A percentile compares a stretch with the other conserved stretches of the same genome.
These are phyloP conservation scores for Drosophila meridionalis DNA, from an alignment of 2,888 invertebrate genomes.

Conservation along the genomic window DNA sequence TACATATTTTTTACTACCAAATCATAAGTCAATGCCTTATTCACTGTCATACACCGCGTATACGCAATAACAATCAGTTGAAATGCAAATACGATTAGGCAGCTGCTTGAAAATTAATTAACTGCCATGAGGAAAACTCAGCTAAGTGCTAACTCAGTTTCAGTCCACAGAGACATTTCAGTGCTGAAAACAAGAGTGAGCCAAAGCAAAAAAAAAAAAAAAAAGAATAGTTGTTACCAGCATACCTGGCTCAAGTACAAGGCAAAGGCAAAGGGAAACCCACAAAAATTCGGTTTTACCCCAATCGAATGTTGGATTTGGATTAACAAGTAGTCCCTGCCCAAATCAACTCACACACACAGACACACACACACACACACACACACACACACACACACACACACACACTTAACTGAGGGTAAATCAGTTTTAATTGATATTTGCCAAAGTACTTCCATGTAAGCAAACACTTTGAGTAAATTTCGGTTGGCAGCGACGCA, in stretches of 20 bases:
- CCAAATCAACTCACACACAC: constrained; percentile 9
- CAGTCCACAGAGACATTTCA: constrained; percentile 28
- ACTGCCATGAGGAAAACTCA: constrained; percentile 43
- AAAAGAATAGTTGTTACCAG: constrained; percentile 16
- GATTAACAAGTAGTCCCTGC: constrained; percentile 39
- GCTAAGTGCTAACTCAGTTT: constrained; percentile 34
- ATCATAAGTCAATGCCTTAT: background rate
- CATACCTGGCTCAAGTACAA: constrained; percentile 44
- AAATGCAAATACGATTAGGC: constrained; percentile 46
- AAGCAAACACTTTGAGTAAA: constrained; percentile 73
- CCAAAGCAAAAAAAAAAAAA: constrained; percentile 9
- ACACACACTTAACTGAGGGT: constrained; percentile 36
- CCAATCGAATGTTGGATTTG: constrained; percentile 43
- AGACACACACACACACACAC: background rate
- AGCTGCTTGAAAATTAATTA: constrained; percentile 68
- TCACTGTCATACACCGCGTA: constrained; percentile 17
- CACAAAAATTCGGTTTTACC: constrained; percentile 50
- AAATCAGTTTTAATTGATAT: constrained; percentile 79
- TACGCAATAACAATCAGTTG: constrained; percentile 46
- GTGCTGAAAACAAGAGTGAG: constrained; percentile 14
- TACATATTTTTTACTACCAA: too few relatives aligned
- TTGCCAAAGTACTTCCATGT: constrained; percentile 75
- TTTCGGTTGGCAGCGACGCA: constrained; percentile 36
- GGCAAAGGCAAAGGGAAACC: constrained; percentile 46
- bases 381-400: constrained; percentile 5